Evolutionary conservation across 2,888 invertebrate species (phyloP), one percentile per base, ranked within the genome.

Genomic region (Drosophila anomalata): DNA sequence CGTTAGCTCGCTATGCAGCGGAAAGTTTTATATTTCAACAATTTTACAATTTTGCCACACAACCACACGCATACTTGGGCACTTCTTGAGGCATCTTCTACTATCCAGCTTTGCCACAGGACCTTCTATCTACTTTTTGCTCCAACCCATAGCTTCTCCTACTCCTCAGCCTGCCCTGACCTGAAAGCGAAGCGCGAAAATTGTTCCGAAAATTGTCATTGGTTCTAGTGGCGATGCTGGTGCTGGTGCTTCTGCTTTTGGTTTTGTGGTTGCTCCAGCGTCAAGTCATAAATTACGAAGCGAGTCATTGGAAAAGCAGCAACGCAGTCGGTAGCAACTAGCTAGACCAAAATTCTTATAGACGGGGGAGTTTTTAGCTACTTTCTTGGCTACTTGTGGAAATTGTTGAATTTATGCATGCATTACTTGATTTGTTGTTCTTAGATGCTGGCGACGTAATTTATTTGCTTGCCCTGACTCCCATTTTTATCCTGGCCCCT

Each of bases 1-100:
- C 91, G 90, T 90, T 90, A 91, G 89, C 90, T 90, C 79, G 84
- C 83, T 84, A 85, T 90, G 89, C 90, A 89, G 89, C 87, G 79
- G 77, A 87, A 89, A 90, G 88, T 89, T 90, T 90, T 89, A 82
- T 84, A 81, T 90, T 90, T 89, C 88, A 79, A 79, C 84, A 77
- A 85, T 81, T 87, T 83, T 75, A 76, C 82, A 88, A 88, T 86
- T 77, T 79, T 24, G 69, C 53, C 67, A 60, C 53, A 60, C 57
- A 67, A 31, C 50, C 62, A 22, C 58, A 33, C 39, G 54, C 26
- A 22, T n/a, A 46, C 67, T 52, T 48, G 22, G 47, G 29, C 61
- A 41, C 47, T 61, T 58, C 61, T 61, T 60, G 48, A 60, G 60
- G 39, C 52, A 20, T 46, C 31, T 6, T 36, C 14, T 17, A 8